Percentiles rank a stretch among this genome's conserved stretches.
Evolutionary conservation across 2,113 vertebrate genomes (phyloP).

Genomic region (Condylura cristata): DNA sequence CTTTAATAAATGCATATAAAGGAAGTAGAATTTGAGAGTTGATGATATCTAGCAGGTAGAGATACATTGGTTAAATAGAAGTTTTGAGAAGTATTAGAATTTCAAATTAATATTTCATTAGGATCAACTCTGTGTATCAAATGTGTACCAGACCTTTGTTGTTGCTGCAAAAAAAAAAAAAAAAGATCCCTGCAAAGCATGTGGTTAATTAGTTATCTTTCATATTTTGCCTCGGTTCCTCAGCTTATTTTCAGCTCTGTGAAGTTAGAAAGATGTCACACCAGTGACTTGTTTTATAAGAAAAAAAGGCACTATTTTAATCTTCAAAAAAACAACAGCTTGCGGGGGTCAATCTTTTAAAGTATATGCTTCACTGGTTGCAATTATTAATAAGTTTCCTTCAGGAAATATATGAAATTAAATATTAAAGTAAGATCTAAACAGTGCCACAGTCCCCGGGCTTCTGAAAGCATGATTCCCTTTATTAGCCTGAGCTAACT

Average conservation of each 20-base stretch:
- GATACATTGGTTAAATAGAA: slow-evolving; percentile 11
- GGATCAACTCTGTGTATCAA: slow-evolving; percentile 40
- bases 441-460: slow-evolving; percentile 81
- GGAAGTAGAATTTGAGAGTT: slow-evolving; percentile 1
- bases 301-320: slow-evolving; percentile 78
- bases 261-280: slow-evolving; percentile 80
- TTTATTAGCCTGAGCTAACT: slow-evolving; percentile 85
- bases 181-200: slow-evolving; percentile 65
- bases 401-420: slow-evolving; percentile 87
- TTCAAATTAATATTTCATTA: slow-evolving; percentile 40
- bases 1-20: neutral
- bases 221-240: slow-evolving; percentile 78
- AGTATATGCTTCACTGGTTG: slow-evolving; percentile 83
- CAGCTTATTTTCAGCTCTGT: slow-evolving; percentile 69
- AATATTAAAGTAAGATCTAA: slow-evolving; percentile 88
- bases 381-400: slow-evolving; percentile 88
- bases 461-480: slow-evolving; percentile 83
- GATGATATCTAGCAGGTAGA: neutral
- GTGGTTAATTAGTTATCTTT: slow-evolving; percentile 82
- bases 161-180: slow-evolving; percentile 66
- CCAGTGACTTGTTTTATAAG: slow-evolving; percentile 74
- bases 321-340: slow-evolving; percentile 85
- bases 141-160: slow-evolving; percentile 70
- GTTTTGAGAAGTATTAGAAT: slow-evolving; percentile 51
- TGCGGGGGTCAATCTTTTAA: slow-evolving; percentile 85